phyloP scores from a whole-genome alignment of 2,113 vertebrate species.

The Cephalophus harveyi region DNA sequence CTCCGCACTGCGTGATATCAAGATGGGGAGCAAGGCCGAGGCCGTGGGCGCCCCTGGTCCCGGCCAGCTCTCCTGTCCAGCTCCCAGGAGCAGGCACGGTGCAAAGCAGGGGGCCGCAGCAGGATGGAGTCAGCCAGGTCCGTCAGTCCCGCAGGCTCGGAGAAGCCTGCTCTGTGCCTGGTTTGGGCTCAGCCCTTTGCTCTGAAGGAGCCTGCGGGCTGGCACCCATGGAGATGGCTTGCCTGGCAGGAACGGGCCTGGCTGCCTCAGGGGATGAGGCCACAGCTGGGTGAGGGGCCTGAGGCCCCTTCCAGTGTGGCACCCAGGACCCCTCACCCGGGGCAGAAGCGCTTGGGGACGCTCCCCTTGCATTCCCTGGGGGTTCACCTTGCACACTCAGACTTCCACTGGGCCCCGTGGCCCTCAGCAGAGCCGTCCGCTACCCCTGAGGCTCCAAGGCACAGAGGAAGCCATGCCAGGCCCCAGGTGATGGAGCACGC shows the following conservation, averaged over 20 bases:
- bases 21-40: rapidly evolving
- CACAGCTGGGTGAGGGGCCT: too few relatives aligned
- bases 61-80: rapidly evolving
- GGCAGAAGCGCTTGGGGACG: background rate
- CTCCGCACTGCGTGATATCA: rapidly evolving
- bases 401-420: background rate
- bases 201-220: background rate
- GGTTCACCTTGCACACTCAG: background rate
- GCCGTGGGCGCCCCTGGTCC: rapidly evolving
- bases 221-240: background rate
- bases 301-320: background rate
- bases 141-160: rapidly evolving
- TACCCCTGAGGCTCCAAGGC: background rate
- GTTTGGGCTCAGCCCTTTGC: background rate
- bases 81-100: background rate
- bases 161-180: background rate
- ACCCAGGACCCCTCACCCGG: too few relatives aligned
- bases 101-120: background rate
- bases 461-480: background rate
- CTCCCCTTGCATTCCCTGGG: rapidly evolving
- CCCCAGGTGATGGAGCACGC: background rate
- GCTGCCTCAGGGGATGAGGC: background rate
- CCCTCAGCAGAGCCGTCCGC: background rate
- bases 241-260: background rate
- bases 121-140: background rate